Evolutionary conservation across 2,888 invertebrate species (phyloP), one percentile per base, ranked within the genome.

Genomic region (Leptarthrus brevirostris): DNA sequence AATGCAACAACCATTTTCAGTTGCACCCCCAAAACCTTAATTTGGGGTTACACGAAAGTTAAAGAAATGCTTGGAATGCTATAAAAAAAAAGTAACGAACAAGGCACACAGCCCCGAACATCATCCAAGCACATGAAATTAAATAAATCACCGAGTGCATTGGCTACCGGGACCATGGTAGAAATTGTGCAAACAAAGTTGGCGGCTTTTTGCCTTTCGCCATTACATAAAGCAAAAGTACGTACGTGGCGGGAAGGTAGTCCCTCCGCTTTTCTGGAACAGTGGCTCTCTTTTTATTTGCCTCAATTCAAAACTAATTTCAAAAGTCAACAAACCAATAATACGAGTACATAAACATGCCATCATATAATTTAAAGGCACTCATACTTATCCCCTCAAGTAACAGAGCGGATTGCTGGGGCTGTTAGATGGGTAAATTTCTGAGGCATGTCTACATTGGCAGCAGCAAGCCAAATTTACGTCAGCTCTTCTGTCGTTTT

Each of bases 221-320:
- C 53, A 34, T 73, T n/a, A 69, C 49, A 14, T 44, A 12, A 54
- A 56, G 34, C 16, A 26, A 49, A 16, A 16, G 20, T 24, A 26
- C 30, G 52, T 22, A 20, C 52, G 52, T 18, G 30, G 69, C 34
- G 30, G 69, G 30, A 12, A 12, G 49, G 52, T 44, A 49, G 26
- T 36, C 6, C 5, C n/a, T 18, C 24, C 20, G 56, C 34, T 70
- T 54, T 24, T 40, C 36, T 22, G 22, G 54, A 26, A 34, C 22
- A 54, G 71, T 16, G 71, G 61, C 47, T 61, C 30, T 36, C 64
- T 69, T 75, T 80, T 79, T 83, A 82, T 83, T 83, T 83, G 81
- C 82, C 82, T 81, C 81, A 82, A 83, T 83, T 83, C 81, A 82
- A 83, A 83, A 82, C 81, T 82, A 83, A 83, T 83, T 83, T 83